Conservation (phyloP, 2,113 vertebrate genomes). For the Gobio gobio region DNA sequence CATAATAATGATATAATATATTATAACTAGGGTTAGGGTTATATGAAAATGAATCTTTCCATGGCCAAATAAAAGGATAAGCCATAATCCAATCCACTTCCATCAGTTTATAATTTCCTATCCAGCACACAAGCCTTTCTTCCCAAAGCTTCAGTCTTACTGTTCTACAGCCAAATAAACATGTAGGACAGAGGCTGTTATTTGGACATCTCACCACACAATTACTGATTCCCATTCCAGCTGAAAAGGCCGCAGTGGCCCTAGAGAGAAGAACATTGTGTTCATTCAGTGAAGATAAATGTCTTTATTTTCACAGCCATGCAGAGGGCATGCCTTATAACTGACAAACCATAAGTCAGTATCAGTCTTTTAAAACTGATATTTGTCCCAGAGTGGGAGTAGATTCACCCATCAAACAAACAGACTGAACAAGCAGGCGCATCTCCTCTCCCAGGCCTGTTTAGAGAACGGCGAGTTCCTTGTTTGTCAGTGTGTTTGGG, state of each 20-base stretch:
- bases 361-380: slow-evolving; percentile 12
- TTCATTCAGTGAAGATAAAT: slow-evolving; percentile 29
- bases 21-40: neutral
- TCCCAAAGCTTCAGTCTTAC: neutral
- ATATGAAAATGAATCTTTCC: neutral
- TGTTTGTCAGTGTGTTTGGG: slow-evolving; percentile 50
- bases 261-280: slow-evolving; percentile 12
- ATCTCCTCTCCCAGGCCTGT: slow-evolving; percentile 9
- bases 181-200: slow-evolving; percentile 36
- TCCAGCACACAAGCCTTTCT: neutral
- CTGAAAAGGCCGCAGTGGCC: slow-evolving; percentile 22
- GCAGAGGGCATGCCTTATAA: slow-evolving; percentile 6
- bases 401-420: slow-evolving; percentile 40
- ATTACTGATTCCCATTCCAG: slow-evolving; percentile 40
- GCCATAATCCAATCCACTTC: neutral
- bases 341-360: slow-evolving; percentile 5
- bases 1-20: neutral
- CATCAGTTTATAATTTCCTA: neutral
- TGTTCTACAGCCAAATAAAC: slow-evolving; percentile 28
- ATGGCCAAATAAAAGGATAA: neutral
- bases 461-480: slow-evolving; percentile 24
- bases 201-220: slow-evolving; percentile 38
- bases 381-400: slow-evolving; percentile 19
- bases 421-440: slow-evolving; percentile 21
- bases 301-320: slow-evolving; percentile 28